These are phyloP conservation scores for Muschampia plurimacula DNA, from an alignment of 2,888 invertebrate species.

Conservation along the genomic window DNA sequence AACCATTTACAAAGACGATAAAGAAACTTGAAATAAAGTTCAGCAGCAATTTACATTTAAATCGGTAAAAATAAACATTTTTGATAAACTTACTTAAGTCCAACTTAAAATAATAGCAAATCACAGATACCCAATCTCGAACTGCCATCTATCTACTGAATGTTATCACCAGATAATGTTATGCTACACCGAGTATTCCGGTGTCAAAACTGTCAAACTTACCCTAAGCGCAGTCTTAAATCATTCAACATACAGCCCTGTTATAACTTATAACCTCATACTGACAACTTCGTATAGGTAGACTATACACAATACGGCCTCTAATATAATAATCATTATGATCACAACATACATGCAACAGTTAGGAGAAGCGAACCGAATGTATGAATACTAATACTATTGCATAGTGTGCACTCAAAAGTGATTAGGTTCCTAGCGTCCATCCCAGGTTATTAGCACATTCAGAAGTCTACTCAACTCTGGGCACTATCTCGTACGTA, in stretches of 20 bases:
- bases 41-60: conserved; percentile 35
- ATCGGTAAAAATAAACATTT: conserved; percentile 11
- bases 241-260: conserved; percentile 67
- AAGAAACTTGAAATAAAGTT: conserved; percentile 27
- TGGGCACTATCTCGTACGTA: conserved; percentile 69
- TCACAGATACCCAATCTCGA: conserved; percentile 80
- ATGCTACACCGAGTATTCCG: conserved; percentile 27
- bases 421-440: conserved; percentile 53
- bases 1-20: not conserved
- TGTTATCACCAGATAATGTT: conserved; percentile 26
- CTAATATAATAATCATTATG: conserved; percentile 37
- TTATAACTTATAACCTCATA: conserved; percentile 71
- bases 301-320: conserved; percentile 42
- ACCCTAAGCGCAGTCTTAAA: conserved; percentile 81
- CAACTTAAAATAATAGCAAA: conserved; percentile 61
- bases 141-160: conserved; percentile 56
- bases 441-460: conserved; percentile 65
- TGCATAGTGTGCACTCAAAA: conserved; percentile 56
- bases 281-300: conserved; percentile 38
- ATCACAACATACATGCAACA: conserved; percentile 66
- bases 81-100: conserved; percentile 49
- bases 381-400: conserved; percentile 54
- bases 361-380: conserved; percentile 62
- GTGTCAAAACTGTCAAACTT: conserved; percentile 59
- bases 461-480: conserved; percentile 71